phyloP scores from a whole-genome alignment of 2,888 invertebrate genomes.

The Campoplex nolae region DNA sequence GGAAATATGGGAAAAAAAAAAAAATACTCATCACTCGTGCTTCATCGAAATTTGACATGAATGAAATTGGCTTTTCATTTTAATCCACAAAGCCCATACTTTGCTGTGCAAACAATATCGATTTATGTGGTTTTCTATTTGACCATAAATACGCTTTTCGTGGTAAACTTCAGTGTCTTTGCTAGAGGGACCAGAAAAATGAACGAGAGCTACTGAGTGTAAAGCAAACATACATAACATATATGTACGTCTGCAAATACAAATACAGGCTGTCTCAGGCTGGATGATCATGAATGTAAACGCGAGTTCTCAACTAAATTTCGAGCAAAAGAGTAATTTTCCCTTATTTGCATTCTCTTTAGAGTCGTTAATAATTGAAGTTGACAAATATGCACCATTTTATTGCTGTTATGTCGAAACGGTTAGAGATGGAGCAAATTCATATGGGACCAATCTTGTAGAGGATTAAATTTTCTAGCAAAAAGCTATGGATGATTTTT shows the following conservation, averaged over 20 bases:
- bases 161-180: slow-evolving; percentile 9
- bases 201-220: slow-evolving; percentile 28
- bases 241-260: not conserved
- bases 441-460: not conserved
- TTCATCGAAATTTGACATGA: not conserved
- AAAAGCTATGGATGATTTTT: not conserved
- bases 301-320: not conserved
- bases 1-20: not conserved
- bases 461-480: not conserved
- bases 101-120: not conserved
- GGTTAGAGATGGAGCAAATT: not conserved
- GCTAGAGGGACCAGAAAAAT: slow-evolving; percentile 6
- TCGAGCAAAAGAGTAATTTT: not conserved
- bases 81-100: not conserved
- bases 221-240: slow-evolving; percentile 12
- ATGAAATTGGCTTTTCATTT: not conserved
- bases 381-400: not conserved
- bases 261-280: not conserved
- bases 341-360: not conserved
- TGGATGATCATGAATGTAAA: not conserved
- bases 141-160: not conserved
- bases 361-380: not conserved
- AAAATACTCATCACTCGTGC: not conserved
- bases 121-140: slow-evolving; percentile 1
- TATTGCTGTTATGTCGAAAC: not conserved